Base-by-base conservation (phyloP, 1,140 invertebrate genomes). In the Chlorops oryzae region DNA sequence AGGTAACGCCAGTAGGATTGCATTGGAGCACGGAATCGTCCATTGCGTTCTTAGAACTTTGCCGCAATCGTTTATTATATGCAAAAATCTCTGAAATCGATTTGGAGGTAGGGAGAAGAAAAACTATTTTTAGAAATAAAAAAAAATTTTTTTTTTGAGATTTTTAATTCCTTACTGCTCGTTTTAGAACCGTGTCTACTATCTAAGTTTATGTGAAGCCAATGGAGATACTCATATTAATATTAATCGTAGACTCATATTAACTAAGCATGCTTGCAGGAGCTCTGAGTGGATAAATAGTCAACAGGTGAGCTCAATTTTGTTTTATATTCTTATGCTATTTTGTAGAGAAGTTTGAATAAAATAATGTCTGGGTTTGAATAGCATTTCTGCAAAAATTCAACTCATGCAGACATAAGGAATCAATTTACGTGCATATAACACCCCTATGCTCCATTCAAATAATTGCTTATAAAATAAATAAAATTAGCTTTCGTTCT, bases 191-290 rank as follows among this genome's bases (percentile, higher is more conserved):
- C 23, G 24, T 1, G 40, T 27, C n/a, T 28, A 52, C 2, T 40
- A 55, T 20, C 27, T 70, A 51, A 42, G 70, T 5, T 38, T 70
- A 6, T 53, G 65, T 17, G 55, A 70, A 48, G 49, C 58, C 2
- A 50, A 56, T 28, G 9, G 22, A 6, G 9, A 13, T 22, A 2
- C 2, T 5, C 12, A 10, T n/a, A 2, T 45, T 9, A 3, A 63
- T 17, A 37, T 70, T 0, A 67, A 70, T 25, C 20, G 41, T 10
- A 18, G 35, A 2, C 38, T 70, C 6, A 52, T 70, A 7, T 52
- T 59, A 22, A 52, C 51, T 5, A 52, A 59, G 0, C 57, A 15
- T 44, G 66, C 56, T n/a, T 17, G 38, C 15, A 37, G 37, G n/a
- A 37, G 45, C 45, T 40, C 48, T 12, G 41, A 56, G 17, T 50